A percentile compares a stretch with the other conserved stretches of the same genome.
Evolutionary conservation across 2,797 vertebrate species (phyloP).

Genomic region (Atherinosoma microstoma): DNA sequence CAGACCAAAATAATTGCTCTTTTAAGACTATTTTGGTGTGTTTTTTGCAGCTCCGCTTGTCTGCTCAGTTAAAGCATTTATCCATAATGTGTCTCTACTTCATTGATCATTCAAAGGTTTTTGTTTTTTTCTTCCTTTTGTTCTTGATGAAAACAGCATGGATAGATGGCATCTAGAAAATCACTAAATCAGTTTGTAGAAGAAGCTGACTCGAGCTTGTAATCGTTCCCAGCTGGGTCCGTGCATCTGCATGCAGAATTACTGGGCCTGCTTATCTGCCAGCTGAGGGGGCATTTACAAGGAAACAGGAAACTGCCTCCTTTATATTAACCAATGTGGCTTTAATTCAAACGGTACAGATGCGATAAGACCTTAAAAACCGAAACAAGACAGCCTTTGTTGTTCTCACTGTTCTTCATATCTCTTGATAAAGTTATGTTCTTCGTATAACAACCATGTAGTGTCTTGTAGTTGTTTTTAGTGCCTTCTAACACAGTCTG

Average conservation of each 20-base stretch:
- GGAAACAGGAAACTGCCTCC: conserved; percentile 44
- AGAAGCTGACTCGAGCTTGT: conserved; percentile 34
- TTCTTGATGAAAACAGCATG: no score
- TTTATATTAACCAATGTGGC: conserved; percentile 23
- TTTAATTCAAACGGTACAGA: conserved; percentile 7
- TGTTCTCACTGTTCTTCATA: background rate
- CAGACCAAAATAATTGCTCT: conserved; percentile 44
- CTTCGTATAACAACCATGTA: background rate
- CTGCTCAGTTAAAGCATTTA: background rate
- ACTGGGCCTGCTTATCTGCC: conserved; percentile 41
- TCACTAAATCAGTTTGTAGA: conserved; percentile 28
- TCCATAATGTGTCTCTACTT: background rate
- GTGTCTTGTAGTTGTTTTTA: background rate
- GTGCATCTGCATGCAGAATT: conserved; percentile 38
- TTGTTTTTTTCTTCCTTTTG: background rate
- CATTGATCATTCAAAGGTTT: background rate
- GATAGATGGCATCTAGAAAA: conserved; percentile 11
- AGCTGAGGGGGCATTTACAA: conserved; percentile 26
- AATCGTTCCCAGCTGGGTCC: conserved; percentile 55
- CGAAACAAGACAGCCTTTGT: background rate
- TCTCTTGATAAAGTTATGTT: background rate
- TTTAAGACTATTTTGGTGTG: background rate
- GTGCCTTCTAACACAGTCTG: background rate
- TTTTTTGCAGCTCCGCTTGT: background rate
- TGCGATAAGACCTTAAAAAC: background rate